Percentiles rank a stretch among this genome's conserved stretches.
Evolutionary conservation across 2,113 vertebrate species (phyloP).

Genomic region (Willisornis vidua): DNA sequence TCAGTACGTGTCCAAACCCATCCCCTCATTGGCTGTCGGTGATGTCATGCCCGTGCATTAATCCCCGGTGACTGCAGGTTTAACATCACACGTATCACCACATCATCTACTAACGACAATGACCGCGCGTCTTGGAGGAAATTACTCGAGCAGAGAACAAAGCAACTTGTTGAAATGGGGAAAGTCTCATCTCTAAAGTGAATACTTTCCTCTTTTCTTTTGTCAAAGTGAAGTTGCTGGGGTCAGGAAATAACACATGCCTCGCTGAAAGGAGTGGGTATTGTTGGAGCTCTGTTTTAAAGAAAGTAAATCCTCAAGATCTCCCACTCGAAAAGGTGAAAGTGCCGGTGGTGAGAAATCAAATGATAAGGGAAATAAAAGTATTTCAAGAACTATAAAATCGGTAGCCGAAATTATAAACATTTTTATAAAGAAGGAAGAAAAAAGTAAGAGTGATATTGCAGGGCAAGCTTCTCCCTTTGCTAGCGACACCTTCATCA

Average conservation of each 20-base stretch:
- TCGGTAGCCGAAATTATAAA: not conserved
- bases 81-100: constrained; percentile 27
- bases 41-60: constrained; percentile 70
- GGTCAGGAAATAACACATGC: not conserved
- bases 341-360: not conserved
- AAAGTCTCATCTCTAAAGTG: not conserved
- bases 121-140: not conserved
- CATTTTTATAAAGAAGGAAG: not conserved
- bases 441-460: not conserved
- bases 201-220: not conserved
- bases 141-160: constrained; percentile 21
- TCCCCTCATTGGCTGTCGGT: constrained; percentile 67
- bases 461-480: not conserved
- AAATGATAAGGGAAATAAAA: not conserved
- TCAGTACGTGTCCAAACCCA: constrained; percentile 44
- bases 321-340: not conserved
- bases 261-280: not conserved
- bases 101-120: constrained; percentile 12
- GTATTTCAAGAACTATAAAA: not conserved
- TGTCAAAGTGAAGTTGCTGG: constrained; percentile 30
- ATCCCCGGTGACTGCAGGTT: constrained; percentile 63
- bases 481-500: not conserved
- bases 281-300: not conserved
- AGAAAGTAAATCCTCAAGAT: not conserved
- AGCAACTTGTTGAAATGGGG: constrained; percentile 59